Base-by-base conservation (phyloP, 2,113 vertebrate species). In the Corydoras sp. region DNA sequence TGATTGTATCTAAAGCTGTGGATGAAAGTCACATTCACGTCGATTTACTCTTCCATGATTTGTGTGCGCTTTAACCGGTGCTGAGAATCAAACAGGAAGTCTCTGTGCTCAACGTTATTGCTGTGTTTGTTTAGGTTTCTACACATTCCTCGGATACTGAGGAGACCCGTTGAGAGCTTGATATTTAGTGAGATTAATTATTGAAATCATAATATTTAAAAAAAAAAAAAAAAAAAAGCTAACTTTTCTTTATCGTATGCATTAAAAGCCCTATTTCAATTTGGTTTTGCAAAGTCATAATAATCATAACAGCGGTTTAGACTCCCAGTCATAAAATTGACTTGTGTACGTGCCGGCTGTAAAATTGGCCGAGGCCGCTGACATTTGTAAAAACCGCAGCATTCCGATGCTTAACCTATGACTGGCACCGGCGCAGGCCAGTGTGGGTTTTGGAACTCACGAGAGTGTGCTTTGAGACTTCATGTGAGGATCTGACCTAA, bases 331-430 rank as follows among this genome's bases (percentile, higher is more conserved):
- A 51, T 48, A 15, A 48, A 53, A 49, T 10, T 24, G 18, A 24
- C 18, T 24, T 11, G 58, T 48, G 64, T 73, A 49, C 55, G 58
- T 12, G 50, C 54, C 32, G 54, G 62, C 54, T 5, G 15, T 3
- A 11, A 54, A 48, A 43, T 35, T 6, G 55, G 13, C 51, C 1
- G 9, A 10, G 13, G 32, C 4, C 29, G 4, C 72, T 60, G 58
- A 55, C 64, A 65, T 62, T 74, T 62, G 50, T 29, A 10, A 68
- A 43, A 68, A 68, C 72, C 72, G 51, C 72, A 68, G 51, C 72
- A 74, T 74, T 74, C 72, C 72, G 14, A 54, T 4, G 12, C 15
- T 4, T 68, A 73, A 54, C 48, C 32, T 15, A 55, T 11, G 58
- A 54, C 43, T 9, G 50, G 65, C 69, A 32, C 24, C 30, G 13